A percentile compares a stretch with the other conserved stretches of the same genome.
These are phyloP conservation scores for Centropus unirufus DNA, from an alignment of 2,113 vertebrate species.

Conservation along the genomic window DNA sequence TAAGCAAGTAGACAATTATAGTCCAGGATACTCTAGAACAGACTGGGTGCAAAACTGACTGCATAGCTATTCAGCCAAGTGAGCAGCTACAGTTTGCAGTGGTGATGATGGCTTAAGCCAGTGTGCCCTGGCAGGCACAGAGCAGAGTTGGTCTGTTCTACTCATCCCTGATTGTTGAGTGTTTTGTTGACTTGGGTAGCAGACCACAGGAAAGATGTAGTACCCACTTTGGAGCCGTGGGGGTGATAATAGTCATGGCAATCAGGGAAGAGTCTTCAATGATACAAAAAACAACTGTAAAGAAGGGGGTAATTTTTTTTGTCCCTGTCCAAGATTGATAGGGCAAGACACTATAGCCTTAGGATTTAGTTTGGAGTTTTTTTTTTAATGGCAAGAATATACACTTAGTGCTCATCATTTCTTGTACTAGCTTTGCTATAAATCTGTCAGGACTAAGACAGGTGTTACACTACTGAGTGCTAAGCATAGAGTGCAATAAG, in stretches of 20 bases:
- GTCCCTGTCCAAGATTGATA: neutral
- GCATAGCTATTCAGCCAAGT: neutral
- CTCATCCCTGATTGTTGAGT: rapidly evolving
- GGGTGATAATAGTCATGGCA: neutral
- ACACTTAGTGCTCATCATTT: neutral
- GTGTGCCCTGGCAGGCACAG: neutral
- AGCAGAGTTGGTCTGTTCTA: neutral
- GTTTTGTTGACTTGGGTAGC: neutral
- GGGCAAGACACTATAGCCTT: neutral
- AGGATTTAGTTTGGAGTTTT: neutral
- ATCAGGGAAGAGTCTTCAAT: neutral
- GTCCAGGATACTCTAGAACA: neutral
- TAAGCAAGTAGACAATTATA: neutral
- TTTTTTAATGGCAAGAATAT: neutral
- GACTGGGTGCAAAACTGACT: neutral
- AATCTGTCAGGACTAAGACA: neutral
- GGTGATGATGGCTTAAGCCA: neutral
- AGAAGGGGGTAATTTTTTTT: neutral
- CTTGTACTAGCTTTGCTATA: neutral
- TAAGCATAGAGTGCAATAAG: too few relatives aligned
- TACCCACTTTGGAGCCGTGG: neutral
- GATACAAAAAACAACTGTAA: neutral
- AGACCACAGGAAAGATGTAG: neutral
- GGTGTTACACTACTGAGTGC: too few relatives aligned
- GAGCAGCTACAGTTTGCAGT: neutral